Base-by-base conservation (phyloP, 1,140 invertebrate genomes). In the Drosophila pandora region DNA sequence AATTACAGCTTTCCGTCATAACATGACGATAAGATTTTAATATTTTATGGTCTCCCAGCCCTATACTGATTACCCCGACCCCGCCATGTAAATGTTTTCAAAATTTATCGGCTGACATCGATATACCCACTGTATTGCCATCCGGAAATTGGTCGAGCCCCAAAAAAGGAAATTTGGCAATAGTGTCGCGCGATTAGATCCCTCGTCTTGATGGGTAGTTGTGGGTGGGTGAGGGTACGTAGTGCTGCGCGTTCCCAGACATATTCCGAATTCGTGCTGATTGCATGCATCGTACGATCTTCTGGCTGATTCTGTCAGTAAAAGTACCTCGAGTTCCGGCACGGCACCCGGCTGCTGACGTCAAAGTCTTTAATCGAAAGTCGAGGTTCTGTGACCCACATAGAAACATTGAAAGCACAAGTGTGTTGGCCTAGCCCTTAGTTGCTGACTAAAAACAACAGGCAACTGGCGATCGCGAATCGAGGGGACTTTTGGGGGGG, bases 71-170 rank as follows among this genome's bases (percentile, higher is more conserved):
- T 34, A 34, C 10, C 0, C 2, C 10, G 10, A 34, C 10, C 7
- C 30, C 7, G 9, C 9, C 10, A 34, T 34, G 32, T 34, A 34
- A 34, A 34, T 34, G 32, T 34, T 34, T 28, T 34, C 10, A 2
- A 10, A 34, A 10, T 34, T 1, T 34, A 9, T 34, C 10, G n/a
- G 10, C 12, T n/a, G 34, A 37, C 12, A 12, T 37, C 34, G 34
- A 3, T 12, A 37, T 37, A 25, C 3, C 12, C 13, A 21, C 4
- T 21, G 9, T 57, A 41, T 41, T 67, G 23, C 52, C 41, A 78
- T 64, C 43, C 72, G 80, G 72, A 85, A 85, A 85, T 85, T 65
- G 80, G 81, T 80, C 80, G 80, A 76, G 80, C 72, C 80, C 76
- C 81, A 25, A 62, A 63, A 37, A 43, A 53, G 49, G n/a, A 65